These are phyloP conservation scores for Lepidochitona cinerea DNA, from an alignment of 2,888 invertebrate genomes.

Conservation along the genomic window DNA sequence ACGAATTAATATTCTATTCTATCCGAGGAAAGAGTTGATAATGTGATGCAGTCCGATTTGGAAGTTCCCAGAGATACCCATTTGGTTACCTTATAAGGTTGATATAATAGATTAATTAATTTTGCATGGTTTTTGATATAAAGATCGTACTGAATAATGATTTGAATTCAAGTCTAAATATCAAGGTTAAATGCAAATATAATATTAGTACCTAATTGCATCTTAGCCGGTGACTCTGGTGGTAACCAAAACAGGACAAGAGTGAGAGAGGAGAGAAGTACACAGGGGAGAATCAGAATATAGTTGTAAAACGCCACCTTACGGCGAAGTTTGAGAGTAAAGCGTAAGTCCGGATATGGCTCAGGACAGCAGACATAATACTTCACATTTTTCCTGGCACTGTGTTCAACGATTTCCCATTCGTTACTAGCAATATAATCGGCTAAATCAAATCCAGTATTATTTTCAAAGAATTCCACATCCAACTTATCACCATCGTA, in stretches of 20 bases:
- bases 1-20: too few species aligned
- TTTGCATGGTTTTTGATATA: too few species aligned
- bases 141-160: too few species aligned
- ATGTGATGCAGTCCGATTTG: too few species aligned
- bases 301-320: conserved; percentile 69
- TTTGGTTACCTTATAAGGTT: too few species aligned
- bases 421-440: conserved; percentile 69
- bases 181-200: too few species aligned
- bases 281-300: conserved; percentile 70
- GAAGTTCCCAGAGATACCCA: too few species aligned
- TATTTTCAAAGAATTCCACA: conserved; percentile 47
- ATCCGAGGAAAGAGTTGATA: too few species aligned
- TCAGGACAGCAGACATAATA: conserved; percentile 66
- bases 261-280: conserved; percentile 70
- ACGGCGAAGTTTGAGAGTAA: conserved; percentile 58
- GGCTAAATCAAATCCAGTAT: conserved; percentile 48
- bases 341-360: conserved; percentile 67
- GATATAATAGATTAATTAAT: too few species aligned
- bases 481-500: conserved; percentile 67
- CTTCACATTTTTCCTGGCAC: conserved; percentile 57
- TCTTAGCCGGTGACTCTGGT: conserved; percentile 71
- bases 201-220: conserved; percentile 72
- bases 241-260: conserved; percentile 71
- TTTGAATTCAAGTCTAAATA: too few species aligned
- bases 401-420: conserved; percentile 65